phyloP scores from a whole-genome alignment of 2,113 vertebrate species.

The Oxyura jamaicensis region DNA sequence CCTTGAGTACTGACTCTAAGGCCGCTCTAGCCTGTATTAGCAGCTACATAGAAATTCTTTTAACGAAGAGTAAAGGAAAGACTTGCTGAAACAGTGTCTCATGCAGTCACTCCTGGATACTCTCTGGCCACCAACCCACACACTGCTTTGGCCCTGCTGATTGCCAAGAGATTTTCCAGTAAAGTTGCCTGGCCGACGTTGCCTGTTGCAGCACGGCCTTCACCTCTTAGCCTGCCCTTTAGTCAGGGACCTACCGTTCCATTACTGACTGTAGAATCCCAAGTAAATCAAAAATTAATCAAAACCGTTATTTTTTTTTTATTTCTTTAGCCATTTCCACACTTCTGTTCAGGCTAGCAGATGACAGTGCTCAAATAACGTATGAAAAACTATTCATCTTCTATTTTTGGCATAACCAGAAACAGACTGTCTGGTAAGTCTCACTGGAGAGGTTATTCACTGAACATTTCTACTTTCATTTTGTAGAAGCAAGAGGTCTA shows the following conservation, averaged over 20 bases:
- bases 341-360: background rate
- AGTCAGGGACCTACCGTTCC: background rate
- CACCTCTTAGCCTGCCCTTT: background rate
- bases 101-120: conserved; percentile 43
- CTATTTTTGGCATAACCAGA: background rate
- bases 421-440: background rate
- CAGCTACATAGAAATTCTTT: conserved; percentile 37
- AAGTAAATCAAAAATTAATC: background rate
- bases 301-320: background rate
- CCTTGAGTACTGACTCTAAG: conserved; percentile 6
- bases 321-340: background rate
- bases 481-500: background rate
- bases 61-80: conserved; percentile 57
- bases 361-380: background rate
- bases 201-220: background rate
- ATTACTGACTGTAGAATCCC: background rate
- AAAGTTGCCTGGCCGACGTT: background rate
- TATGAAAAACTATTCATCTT: background rate
- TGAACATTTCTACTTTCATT: background rate
- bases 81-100: conserved; percentile 51
- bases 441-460: background rate
- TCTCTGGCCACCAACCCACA: conserved; percentile 28
- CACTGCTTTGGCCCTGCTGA: background rate
- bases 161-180: conserved; percentile 61
- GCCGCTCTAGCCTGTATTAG: conserved; percentile 29